These are phyloP conservation scores for Haplochromis vanheusdeni DNA, from an alignment of 2,113 vertebrate species.

Conservation along the genomic window DNA sequence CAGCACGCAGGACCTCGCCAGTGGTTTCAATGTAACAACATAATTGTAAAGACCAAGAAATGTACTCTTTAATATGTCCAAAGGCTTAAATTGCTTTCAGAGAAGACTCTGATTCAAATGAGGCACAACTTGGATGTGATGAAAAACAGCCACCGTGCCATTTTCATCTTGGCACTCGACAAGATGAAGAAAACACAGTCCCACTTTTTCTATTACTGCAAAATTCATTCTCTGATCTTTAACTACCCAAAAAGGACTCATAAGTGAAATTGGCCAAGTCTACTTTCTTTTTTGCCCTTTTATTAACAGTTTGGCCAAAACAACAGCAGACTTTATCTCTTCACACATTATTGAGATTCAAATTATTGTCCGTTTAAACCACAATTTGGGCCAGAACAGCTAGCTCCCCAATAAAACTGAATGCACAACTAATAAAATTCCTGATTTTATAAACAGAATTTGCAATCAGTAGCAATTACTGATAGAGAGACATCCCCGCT, in stretches of 20 bases:
- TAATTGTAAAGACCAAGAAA: neutral
- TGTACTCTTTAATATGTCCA: neutral
- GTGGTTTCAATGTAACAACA: conserved; percentile 44
- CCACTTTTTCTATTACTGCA: neutral
- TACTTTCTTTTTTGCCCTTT: neutral
- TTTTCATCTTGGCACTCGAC: neutral
- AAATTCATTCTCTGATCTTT: neutral
- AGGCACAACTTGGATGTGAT: neutral
- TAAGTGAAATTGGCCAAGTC: neutral
- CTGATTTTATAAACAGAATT: neutral
- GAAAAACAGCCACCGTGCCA: neutral
- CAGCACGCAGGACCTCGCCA: conserved; percentile 1
- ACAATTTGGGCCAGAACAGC: neutral
- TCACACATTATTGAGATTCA: neutral
- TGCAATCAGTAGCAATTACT: neutral
- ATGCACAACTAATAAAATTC: neutral
- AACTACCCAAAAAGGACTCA: neutral
- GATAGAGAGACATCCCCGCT: neutral
- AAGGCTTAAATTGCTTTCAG: neutral
- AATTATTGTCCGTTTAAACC: neutral
- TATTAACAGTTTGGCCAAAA: neutral
- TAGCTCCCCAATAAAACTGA: neutral
- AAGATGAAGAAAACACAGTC: neutral
- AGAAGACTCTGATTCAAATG: neutral
- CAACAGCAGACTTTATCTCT: neutral